Base-by-base conservation (phyloP, 2,797 vertebrate genomes). In the Ibycter americanus region DNA sequence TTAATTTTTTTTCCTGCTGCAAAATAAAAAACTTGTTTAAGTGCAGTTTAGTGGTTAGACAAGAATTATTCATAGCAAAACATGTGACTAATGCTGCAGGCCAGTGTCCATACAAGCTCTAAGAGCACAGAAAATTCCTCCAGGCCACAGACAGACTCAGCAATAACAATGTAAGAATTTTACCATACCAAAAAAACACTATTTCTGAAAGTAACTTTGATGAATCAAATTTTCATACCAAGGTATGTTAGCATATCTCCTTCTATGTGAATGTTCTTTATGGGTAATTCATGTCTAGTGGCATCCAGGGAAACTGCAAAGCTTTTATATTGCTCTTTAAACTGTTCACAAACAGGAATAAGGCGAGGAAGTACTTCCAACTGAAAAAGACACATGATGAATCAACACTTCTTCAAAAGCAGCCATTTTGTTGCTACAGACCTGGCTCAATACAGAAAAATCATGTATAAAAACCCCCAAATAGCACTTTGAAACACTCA, bases 291-390 rank as follows among this genome's bases (percentile, higher is more conserved):
- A 1, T 99, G 99, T 34, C 98, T 97, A 0, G 98, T 99, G 52
- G 98, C 97, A 95, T 99, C 99, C 87, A 99, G 68, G 23, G 99
- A 98, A 8, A 89, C 89, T 23, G 98, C 99, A 62, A 99, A 99
- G 23, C 55, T 93, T 85, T 94, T 98, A 93, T 99, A 99, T 4
- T 98, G 97, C 9, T 98, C 95, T 73, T 97, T 97, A 82, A 99
- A 99, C 32, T 51, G 74, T 2, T 96, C 79, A 25, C 97, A 96
- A 31, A 95, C 89, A 17, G 98, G 95, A 70, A 97, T 89, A 4
- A 98, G 95, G 18, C 98, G 98, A 52, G 95, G 93, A 72, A 99
- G 97, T 9, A 97, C 84, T 55, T 98, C 98, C 9, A 98, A 94
- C 99, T 99, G 97, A 82, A 87, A 92, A 22, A 86, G 44, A 94